phyloP scores from a whole-genome alignment of 2,113 vertebrate species.

The Hypomesus transpacificus region DNA sequence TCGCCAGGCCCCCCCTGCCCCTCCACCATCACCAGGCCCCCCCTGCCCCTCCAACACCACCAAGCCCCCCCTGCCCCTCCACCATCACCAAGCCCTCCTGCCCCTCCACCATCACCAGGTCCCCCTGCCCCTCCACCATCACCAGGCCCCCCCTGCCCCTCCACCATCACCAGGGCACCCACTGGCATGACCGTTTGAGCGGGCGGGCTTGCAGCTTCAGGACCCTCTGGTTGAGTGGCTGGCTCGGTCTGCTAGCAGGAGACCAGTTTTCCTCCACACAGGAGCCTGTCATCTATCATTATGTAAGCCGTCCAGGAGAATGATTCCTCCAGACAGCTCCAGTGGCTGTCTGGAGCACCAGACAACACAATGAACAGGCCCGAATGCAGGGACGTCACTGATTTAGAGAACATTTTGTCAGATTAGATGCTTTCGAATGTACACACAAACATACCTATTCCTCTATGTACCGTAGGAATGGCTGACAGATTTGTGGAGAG shows the following conservation, averaged over 20 bases:
- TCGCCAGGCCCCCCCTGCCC: background rate
- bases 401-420: too few species aligned
- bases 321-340: constrained; percentile 56
- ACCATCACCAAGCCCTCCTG: background rate
- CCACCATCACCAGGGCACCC: background rate
- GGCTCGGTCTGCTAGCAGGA: constrained; percentile 31
- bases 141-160: background rate
- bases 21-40: background rate
- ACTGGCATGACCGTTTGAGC: too few species aligned
- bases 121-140: background rate
- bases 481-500: too few species aligned
- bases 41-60: background rate
- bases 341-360: constrained; percentile 43
- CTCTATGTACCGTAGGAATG: too few species aligned
- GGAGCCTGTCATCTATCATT: constrained; percentile 64
- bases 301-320: constrained; percentile 46
- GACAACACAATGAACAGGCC: constrained; percentile 43
- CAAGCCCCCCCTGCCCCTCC: background rate
- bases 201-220: constrained; percentile 18
- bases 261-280: constrained; percentile 43
- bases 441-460: too few species aligned
- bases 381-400: constrained; percentile 6
- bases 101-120: constrained; percentile 16
- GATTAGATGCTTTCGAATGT: too few species aligned
- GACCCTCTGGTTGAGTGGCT: constrained; percentile 38